Percentiles rank a stretch among this genome's conserved stretches.
phyloP scores from a whole-genome alignment of 2,113 vertebrate genomes.

The Lampris megalopsis region DNA sequence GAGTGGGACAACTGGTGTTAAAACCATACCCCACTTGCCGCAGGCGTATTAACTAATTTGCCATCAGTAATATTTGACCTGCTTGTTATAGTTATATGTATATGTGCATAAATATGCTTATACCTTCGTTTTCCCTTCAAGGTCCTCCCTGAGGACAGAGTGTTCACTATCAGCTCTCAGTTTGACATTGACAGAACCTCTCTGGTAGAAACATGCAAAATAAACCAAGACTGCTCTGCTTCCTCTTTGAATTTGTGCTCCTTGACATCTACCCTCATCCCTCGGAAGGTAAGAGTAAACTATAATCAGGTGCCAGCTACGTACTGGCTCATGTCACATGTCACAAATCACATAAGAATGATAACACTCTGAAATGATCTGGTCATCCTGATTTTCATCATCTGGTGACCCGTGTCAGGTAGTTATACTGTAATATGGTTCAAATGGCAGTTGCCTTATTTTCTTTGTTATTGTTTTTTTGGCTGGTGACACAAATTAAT shows the following conservation, averaged over 20 bases:
- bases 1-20: too few relatives aligned
- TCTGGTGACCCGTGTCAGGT: background rate
- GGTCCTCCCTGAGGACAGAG: conserved; percentile 69
- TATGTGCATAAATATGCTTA: too few relatives aligned
- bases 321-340: background rate
- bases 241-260: conserved; percentile 4
- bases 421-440: background rate
- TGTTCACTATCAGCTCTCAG: conserved; percentile 77
- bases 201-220: conserved; percentile 28
- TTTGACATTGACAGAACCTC: conserved; percentile 33
- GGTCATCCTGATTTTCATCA: background rate
- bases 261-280: conserved; percentile 42
- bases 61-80: too few relatives aligned
- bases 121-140: conserved; percentile 43
- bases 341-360: background rate
- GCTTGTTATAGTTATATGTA: too few relatives aligned
- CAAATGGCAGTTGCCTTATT: too few relatives aligned
- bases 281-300: conserved; percentile 61
- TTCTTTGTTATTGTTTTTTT: background rate
- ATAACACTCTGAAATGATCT: background rate
- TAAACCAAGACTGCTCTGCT: background rate
- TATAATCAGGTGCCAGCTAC: background rate
- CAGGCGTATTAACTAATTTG: too few relatives aligned
- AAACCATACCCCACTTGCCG: too few relatives aligned
- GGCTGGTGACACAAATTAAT: background rate